Evolutionary conservation across 2,797 vertebrate species (phyloP), one percentile per base, ranked within the genome.

Genomic region (Myotis vivesi): DNA sequence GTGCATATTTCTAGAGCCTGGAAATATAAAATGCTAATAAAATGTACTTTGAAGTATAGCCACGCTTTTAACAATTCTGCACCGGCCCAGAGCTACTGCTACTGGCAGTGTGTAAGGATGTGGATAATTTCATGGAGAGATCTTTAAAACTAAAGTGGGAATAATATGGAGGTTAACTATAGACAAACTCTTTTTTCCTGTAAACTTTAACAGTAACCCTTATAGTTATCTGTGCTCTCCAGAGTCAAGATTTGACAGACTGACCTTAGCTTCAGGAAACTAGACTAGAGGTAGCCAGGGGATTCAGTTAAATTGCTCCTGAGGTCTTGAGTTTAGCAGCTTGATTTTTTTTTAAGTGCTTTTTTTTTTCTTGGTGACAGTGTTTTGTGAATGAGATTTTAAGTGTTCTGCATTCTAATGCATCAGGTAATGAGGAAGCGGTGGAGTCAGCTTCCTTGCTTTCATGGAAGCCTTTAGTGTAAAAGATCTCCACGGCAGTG

Each of bases 141-240:
- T 92, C n/a, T 94, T 92, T 82, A 66, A 92, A 79, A 73, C 89
- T 83, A 53, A 89, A 59, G 19, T 55, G 28, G 30, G 15, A 77
- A 55, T 75, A 68, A 72, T 87, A n/a, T 87, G 51, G 17, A 46
- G 19, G 36, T 79, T 79, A 83, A 85, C 36, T 79, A n/a, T 8
- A 84, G 59, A 28, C 38, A 71, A 41, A 71, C 1, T 6, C 22
- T 20, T 33, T 33, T 85, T 51, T 4, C 13, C 59, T 84, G 83
- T 76, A 30, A 33, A 41, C 46, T 55, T 22, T 66, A 25, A 57
- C 55, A 51, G 0, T 77, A 57, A 53, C 22, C 64, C 46, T 69
- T 88, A 28, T 0, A 19, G 68, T 59, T 59, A 33, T 20, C 8
- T 66, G 1, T 85, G 44, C 20, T 73, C 30, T 53, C 62, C 55